These are phyloP conservation scores for Drosophila carrolli DNA, from an alignment of 1,140 invertebrate genomes.

Conservation along the genomic window DNA sequence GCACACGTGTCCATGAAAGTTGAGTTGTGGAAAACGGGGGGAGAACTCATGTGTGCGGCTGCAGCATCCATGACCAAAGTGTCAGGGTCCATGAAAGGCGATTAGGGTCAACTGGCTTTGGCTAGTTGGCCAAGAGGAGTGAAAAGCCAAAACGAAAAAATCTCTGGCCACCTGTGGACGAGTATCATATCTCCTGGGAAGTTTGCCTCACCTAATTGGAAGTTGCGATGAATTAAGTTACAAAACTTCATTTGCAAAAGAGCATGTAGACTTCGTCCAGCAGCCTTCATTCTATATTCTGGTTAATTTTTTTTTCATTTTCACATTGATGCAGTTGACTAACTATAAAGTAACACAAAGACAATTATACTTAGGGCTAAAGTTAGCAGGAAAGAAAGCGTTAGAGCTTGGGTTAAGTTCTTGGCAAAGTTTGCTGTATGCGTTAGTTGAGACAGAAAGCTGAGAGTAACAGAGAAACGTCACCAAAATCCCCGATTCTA, in stretches of 20 bases:
- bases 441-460: constrained; percentile 16
- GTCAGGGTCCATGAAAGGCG: constrained; percentile 71
- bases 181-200: constrained; percentile 7
- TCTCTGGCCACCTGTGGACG: constrained; percentile 58
- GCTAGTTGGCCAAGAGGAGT: constrained; percentile 45
- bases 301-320: constrained; percentile 58
- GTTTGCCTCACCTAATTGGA: constrained; percentile 19
- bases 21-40: background rate
- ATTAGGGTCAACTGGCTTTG: constrained; percentile 67
- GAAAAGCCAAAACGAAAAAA: background rate
- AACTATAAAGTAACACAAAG: constrained; percentile 64
- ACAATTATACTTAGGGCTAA: constrained; percentile 67
- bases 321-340: constrained; percentile 62
- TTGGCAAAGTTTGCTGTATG: constrained; percentile 49
- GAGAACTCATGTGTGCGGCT: constrained; percentile 23
- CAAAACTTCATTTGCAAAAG: constrained; percentile 5
- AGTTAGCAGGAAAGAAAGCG: constrained; percentile 30
- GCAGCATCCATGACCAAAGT: constrained; percentile 55
- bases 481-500: constrained; percentile 58
- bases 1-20: constrained; percentile 54
- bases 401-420: constrained; percentile 52
- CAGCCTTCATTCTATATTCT: constrained; percentile 32
- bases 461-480: constrained; percentile 16
- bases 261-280: background rate
- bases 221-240: constrained; percentile 9